Conservation (phyloP, 30 jellyfish, hydroid and myxozoan genomes). For the Hydra vulgaris region DNA sequence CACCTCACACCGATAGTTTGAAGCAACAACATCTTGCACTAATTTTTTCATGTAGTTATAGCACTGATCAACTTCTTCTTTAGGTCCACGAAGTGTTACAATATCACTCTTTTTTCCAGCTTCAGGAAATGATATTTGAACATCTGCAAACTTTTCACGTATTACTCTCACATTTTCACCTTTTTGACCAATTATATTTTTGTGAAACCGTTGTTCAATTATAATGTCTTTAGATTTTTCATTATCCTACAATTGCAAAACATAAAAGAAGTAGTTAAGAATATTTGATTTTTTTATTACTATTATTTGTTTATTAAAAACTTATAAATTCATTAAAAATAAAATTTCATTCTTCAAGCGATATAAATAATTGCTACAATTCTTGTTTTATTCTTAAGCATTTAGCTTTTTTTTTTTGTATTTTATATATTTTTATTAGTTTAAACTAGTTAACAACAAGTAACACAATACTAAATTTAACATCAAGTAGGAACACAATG, state of each 20-base stretch:
- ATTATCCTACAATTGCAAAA: slow-evolving; percentile 46
- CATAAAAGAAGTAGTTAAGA: neutral
- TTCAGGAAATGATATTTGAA: slow-evolving; percentile 84
- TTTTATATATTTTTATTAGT: no score
- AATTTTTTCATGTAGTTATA: slow-evolving; percentile 66
- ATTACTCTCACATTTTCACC: slow-evolving; percentile 75
- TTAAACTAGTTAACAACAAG: no score
- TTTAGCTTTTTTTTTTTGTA: no score
- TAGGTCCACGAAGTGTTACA: slow-evolving; percentile 92
- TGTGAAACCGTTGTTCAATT: slow-evolving; percentile 77
- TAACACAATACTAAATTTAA: no score
- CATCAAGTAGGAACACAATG: no score
- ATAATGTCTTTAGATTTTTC: slow-evolving; percentile 86
- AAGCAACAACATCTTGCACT: slow-evolving; percentile 70
- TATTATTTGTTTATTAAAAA: no score
- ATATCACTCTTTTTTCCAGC: slow-evolving; percentile 74
- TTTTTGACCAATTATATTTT: slow-evolving; percentile 77
- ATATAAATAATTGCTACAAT: no score
- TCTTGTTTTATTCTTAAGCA: no score
- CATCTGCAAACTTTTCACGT: slow-evolving; percentile 72
- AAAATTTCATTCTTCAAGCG: no score
- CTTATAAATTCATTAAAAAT: no score
- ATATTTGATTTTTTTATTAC: no score
- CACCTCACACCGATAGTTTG: slow-evolving; percentile 65
- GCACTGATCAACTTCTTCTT: slow-evolving; percentile 87